These are phyloP conservation scores for Sclerodermus sp. DNA, from an alignment of 2,888 invertebrate genomes.

Conservation along the genomic window DNA sequence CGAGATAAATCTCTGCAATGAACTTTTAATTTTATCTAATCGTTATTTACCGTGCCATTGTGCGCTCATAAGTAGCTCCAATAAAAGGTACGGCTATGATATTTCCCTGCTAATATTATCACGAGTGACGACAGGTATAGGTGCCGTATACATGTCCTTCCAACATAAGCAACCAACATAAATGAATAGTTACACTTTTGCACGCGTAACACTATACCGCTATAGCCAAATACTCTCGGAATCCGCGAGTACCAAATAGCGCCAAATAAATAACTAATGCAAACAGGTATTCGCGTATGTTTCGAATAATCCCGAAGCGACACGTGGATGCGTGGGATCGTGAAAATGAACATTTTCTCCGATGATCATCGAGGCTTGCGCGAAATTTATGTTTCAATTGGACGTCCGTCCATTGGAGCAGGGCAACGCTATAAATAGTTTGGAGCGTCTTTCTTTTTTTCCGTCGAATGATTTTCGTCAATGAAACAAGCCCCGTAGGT, in stretches of 20 bases:
- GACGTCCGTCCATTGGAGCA: too few relatives aligned
- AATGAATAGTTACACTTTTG: constrained; percentile 33
- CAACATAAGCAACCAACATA: constrained; percentile 43
- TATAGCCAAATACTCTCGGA: constrained; percentile 1
- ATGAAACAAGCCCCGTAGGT: constrained; percentile 8
- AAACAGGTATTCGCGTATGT: too few relatives aligned
- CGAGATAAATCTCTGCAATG: constrained; percentile 29
- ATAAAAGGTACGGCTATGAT: constrained; percentile 32
- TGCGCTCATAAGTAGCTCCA: constrained; percentile 31
- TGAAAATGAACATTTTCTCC: too few relatives aligned
- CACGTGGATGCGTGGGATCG: too few relatives aligned
- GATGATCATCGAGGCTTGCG: too few relatives aligned
- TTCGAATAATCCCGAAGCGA: too few relatives aligned
- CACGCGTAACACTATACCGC: constrained; percentile 25
- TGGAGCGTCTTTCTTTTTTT: too few relatives aligned
- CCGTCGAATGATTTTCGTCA: constrained; percentile 13
- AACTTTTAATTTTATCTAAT: constrained; percentile 45
- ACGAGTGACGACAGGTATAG: constrained; percentile 40
- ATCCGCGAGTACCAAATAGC: too few relatives aligned
- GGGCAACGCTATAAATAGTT: too few relatives aligned
- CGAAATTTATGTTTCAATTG: too few relatives aligned
- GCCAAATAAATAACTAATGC: too few relatives aligned
- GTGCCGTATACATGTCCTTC: constrained; percentile 43
- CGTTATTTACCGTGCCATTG: constrained; percentile 40
- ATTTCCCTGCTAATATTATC: constrained; percentile 37